Percentiles rank a stretch among this genome's conserved stretches.
Evolutionary conservation across 2,797 vertebrate species (phyloP).

Genomic region (Botia almorhae): DNA sequence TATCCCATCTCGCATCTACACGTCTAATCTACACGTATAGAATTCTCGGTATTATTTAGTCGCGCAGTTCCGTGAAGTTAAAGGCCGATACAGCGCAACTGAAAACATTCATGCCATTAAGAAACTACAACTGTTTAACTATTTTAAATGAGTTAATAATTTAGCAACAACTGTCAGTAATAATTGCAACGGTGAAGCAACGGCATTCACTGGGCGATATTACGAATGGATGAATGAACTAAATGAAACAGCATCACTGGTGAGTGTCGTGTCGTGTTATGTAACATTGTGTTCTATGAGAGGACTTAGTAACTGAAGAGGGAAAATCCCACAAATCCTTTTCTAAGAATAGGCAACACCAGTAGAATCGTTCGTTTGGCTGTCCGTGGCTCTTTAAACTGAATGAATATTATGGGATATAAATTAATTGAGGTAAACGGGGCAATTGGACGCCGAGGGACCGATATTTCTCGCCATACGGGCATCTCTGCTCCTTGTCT

Average conservation of each 20-base stretch:
- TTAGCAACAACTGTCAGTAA: too few species aligned
- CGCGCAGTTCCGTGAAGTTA: too few species aligned
- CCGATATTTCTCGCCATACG: conserved; percentile 51
- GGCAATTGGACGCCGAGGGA: not conserved
- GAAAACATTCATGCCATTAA: not conserved
- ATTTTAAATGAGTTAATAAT: not conserved
- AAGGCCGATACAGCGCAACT: too few species aligned
- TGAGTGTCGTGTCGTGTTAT: conserved; percentile 36
- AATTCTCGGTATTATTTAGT: too few species aligned
- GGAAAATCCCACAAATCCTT: conserved; percentile 23
- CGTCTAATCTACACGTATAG: not conserved
- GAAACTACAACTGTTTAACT: not conserved
- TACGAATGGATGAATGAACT: not conserved
- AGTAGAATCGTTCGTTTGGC: not conserved
- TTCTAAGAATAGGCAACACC: conserved; percentile 31
- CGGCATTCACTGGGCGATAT: not conserved
- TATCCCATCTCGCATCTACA: not conserved
- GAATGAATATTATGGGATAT: not conserved
- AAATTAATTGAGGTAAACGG: not conserved
- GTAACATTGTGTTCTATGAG: conserved; percentile 30
- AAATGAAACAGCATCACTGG: not conserved
- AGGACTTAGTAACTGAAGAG: conserved; percentile 8
- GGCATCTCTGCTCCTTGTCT: conserved; percentile 42
- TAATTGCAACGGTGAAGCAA: not conserved
- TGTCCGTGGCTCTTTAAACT: not conserved